A percentile compares a stretch with the other conserved stretches of the same genome.
Conservation (phyloP, 2,113 vertebrate species). For the Upupa epops region DNA sequence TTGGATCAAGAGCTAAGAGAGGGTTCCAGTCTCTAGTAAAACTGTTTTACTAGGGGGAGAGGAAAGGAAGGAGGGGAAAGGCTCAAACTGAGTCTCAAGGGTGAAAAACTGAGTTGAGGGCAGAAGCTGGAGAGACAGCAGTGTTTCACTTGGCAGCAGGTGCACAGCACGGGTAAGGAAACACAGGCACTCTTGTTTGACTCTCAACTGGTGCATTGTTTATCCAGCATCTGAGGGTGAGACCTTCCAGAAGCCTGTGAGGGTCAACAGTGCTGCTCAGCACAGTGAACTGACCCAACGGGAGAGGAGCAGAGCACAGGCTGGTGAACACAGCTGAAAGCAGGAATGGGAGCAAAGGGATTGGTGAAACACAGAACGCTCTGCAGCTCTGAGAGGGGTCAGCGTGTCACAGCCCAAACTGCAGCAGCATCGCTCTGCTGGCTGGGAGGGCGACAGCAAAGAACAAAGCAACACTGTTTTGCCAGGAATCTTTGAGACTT, state of each 20-base stretch:
- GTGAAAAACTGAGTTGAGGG: slow-evolving; percentile 44
- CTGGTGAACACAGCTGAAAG: not conserved
- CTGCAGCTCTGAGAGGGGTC: not conserved
- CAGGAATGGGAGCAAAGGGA: not conserved
- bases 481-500: not conserved
- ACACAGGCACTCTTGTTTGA: slow-evolving; percentile 47
- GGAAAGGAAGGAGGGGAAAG: not conserved
- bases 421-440: not conserved
- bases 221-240: not conserved
- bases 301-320: not conserved
- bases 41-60: not conserved
- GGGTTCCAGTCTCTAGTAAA: slow-evolving; percentile 1
- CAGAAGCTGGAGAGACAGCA: slow-evolving; percentile 22
- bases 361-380: not conserved
- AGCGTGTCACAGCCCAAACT: not conserved
- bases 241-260: not conserved
- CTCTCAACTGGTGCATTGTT: slow-evolving; percentile 32
- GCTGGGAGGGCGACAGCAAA: not conserved
- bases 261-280: not conserved
- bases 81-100: slow-evolving; percentile 22
- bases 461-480: not conserved
- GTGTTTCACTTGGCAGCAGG: slow-evolving; percentile 46
- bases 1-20: not conserved
- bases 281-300: not conserved
- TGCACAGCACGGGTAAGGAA: not conserved